These are phyloP conservation scores for Brachypterus glaber DNA, from an alignment of 2,888 invertebrate species.

Conservation along the genomic window DNA sequence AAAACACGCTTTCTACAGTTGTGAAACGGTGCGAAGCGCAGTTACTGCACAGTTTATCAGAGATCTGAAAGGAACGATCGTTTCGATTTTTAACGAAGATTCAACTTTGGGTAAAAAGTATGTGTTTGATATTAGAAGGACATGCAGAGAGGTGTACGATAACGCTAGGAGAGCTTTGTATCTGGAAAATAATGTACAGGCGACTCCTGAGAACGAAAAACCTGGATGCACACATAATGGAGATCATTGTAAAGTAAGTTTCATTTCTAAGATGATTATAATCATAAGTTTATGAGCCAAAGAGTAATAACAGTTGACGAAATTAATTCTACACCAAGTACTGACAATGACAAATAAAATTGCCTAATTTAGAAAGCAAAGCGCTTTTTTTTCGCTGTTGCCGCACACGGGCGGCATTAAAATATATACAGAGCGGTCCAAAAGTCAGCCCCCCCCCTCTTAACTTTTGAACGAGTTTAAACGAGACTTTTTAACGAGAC, in stretches of 20 bases:
- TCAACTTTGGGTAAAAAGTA: conserved; percentile 79
- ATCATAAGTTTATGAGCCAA: too few species aligned
- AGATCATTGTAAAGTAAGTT: conserved; percentile 35
- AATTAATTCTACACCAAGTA: too few species aligned
- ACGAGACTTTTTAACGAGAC: too few species aligned
- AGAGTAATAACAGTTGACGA: too few species aligned
- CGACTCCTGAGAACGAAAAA: conserved; percentile 33
- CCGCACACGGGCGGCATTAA: too few species aligned
- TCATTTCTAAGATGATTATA: too few species aligned
- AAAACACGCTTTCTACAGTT: conserved; percentile 87
- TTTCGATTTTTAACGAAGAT: conserved; percentile 83
- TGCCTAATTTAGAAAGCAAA: too few species aligned
- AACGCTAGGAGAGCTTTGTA: conserved; percentile 68
- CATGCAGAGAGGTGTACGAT: conserved; percentile 84
- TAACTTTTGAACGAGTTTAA: too few species aligned
- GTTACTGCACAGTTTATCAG: conserved; percentile 83
- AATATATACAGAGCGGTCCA: too few species aligned
- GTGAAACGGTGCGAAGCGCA: conserved; percentile 80
- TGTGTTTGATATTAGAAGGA: conserved; percentile 82
- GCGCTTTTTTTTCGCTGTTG: too few species aligned
- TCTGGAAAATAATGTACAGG: conserved; percentile 30
- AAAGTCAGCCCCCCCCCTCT: too few species aligned
- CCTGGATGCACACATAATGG: conserved; percentile 24
- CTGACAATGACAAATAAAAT: too few species aligned
- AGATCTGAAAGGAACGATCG: conserved; percentile 83